Evolutionary conservation across 2,888 invertebrate genomes (phyloP), one percentile per base, ranked within the genome.

Genomic region (Lasioglossum vierecki): DNA sequence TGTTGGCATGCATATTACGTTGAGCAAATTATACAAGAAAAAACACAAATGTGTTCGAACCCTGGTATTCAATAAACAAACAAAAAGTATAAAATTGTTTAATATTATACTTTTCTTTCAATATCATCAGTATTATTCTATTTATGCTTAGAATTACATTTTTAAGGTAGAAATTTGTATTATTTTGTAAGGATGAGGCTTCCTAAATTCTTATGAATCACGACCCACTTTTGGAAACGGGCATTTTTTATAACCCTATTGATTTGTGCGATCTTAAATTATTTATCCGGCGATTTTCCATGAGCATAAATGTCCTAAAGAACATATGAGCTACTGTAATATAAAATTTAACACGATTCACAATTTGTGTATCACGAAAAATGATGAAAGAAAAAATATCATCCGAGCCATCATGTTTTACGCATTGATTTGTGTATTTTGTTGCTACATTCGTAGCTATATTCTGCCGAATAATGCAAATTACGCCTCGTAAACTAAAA

Each of bases 1-100:
- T 97, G 98, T 78, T 97, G 97, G 96, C 97, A 97, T 93, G 97
- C 98, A 18, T 98, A 98, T 93, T 96, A 96, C 91, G 96, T 97
- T 0, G 97, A 97, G 92, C 96, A 96, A 89, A 96, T 96, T 93
- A 96, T 97, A 93, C 97, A 97, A 91, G 97, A 97, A 86, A 97
- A 97, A 91, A 88, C 85, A 68, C 91, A 91, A 77, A 83, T 79
- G 73, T 77, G 80, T 79, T 84, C 86, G 71, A 88, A 86, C 66
- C 66, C 82, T 73, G 60, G 60, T 76, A 74, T 87, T 84, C 86
- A 91, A 91, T 91, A 89, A 90, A 89, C 35, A 73, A 76, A 26
- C 57, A 44, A 57, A 39, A 35, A 41, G 41, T 18, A 57, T n/a
- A 49, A 81, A 68, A 68, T 13, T 46, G 22, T 13, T 4, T 57